A percentile compares a stretch with the other conserved stretches of the same genome.
Conservation (phyloP, 1,140 invertebrate species). For the Drosophila pectinifera region DNA sequence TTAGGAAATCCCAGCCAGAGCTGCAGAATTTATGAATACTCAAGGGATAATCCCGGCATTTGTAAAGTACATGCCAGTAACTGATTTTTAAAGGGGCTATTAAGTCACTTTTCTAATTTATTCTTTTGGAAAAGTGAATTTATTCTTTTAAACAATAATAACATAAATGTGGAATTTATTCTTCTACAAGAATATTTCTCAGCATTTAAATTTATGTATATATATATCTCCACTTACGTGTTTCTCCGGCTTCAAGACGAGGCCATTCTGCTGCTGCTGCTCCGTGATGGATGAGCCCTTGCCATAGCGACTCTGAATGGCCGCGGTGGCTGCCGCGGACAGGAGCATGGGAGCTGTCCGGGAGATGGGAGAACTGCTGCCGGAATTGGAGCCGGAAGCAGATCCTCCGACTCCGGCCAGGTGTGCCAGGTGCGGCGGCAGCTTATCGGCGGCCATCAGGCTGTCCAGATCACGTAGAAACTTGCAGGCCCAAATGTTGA, state of each 20-base stretch:
- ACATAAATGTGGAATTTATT: background rate
- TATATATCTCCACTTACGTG: slow-evolving; percentile 74
- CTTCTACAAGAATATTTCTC: no score
- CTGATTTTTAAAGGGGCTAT: slow-evolving; percentile 7
- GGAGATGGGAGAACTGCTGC: slow-evolving; percentile 66
- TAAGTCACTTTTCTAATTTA: no score
- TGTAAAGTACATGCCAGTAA: slow-evolving; percentile 1
- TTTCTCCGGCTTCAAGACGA: slow-evolving; percentile 83
- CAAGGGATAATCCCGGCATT: background rate
- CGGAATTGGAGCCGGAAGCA: slow-evolving; percentile 24
- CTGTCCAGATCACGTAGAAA: slow-evolving; percentile 84
- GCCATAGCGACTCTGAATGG: slow-evolving; percentile 72
- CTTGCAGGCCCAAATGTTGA: slow-evolving; percentile 84
- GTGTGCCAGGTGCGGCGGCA: slow-evolving; percentile 63
- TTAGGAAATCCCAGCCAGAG: slow-evolving; percentile 62
- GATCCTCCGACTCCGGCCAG: slow-evolving; percentile 26
- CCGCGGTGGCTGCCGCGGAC: slow-evolving; percentile 74
- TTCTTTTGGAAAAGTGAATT: no score
- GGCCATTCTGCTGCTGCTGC: slow-evolving; percentile 68
- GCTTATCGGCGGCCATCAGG: slow-evolving; percentile 76
- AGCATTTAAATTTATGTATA: no score
- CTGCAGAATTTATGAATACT: slow-evolving; percentile 43
- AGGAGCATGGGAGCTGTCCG: slow-evolving; percentile 73
- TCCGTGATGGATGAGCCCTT: slow-evolving; percentile 42
- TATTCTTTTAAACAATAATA: no score